These are phyloP conservation scores for Tridacna gigas DNA, from an alignment of 2,888 invertebrate species.

Conservation along the genomic window DNA sequence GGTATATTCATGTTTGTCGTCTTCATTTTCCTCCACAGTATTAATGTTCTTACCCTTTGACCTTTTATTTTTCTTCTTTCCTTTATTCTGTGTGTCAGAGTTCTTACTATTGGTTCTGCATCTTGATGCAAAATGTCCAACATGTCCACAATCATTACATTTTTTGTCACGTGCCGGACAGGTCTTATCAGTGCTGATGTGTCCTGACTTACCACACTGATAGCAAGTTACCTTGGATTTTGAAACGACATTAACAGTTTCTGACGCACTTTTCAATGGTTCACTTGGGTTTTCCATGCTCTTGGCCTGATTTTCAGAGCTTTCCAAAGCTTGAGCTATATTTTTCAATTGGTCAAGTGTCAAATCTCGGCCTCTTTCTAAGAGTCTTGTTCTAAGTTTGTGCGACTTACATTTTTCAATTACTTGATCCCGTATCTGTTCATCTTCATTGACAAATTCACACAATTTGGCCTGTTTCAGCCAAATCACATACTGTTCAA, in stretches of 20 bases:
- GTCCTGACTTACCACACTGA: slow-evolving; percentile 33
- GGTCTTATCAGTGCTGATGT: slow-evolving; percentile 19
- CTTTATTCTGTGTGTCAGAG: neutral
- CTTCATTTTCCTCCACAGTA: neutral
- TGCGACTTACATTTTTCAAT: slow-evolving; percentile 36
- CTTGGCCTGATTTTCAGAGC: neutral
- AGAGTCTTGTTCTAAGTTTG: neutral
- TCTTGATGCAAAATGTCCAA: slow-evolving; percentile 29
- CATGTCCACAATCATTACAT: slow-evolving; percentile 24
- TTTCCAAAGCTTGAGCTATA: slow-evolving; percentile 28
- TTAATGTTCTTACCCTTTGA: neutral
- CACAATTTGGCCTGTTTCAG: slow-evolving; percentile 40
- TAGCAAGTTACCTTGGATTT: slow-evolving; percentile 4
- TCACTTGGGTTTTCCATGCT: neutral
- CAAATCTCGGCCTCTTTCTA: slow-evolving; percentile 6
- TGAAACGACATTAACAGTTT: neutral
- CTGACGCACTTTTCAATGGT: neutral
- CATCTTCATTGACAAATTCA: slow-evolving; percentile 45
- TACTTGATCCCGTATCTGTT: slow-evolving; percentile 52
- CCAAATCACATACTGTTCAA: slow-evolving; percentile 45
- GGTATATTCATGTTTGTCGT: neutral
- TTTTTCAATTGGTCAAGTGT: slow-evolving; percentile 20
- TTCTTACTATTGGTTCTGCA: slow-evolving; percentile 21
- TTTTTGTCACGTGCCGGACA: slow-evolving; percentile 32
- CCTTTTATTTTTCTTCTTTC: neutral